Evolutionary conservation across 2,888 invertebrate species (phyloP).

Genomic region (Trilocha varians): DNA sequence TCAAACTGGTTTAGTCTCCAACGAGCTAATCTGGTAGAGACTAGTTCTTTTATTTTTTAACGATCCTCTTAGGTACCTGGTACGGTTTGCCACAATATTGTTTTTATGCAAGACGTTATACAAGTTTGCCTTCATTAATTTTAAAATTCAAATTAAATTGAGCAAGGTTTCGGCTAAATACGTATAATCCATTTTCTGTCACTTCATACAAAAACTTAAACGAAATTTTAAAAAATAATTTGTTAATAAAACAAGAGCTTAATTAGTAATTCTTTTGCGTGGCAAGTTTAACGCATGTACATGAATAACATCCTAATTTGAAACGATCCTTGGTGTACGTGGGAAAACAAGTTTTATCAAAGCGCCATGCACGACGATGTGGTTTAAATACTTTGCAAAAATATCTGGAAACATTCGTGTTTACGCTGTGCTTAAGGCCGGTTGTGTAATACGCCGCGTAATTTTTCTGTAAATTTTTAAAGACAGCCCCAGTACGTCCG

Average conservation of each 20-base stretch:
- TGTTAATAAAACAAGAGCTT: neutral
- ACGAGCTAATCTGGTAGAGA: neutral
- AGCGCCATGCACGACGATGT: neutral
- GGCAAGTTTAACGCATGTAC: neutral
- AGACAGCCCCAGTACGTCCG: neutral
- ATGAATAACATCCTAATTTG: constrained; percentile 1
- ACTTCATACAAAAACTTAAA: too few species aligned
- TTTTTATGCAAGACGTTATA: neutral
- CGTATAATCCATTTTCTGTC: neutral
- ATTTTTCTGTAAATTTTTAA: neutral
- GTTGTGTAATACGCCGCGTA: constrained; percentile 2
- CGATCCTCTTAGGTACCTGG: neutral
- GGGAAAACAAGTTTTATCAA: constrained; percentile 6
- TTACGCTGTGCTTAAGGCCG: constrained; percentile 5
- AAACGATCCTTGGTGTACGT: constrained; percentile 3
- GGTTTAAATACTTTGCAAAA: neutral
- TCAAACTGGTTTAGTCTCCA: neutral
- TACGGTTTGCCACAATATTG: neutral
- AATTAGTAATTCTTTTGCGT: neutral
- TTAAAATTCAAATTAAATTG: neutral
- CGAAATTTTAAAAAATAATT: too few species aligned
- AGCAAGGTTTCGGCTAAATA: too few species aligned
- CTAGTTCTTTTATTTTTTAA: neutral
- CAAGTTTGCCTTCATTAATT: neutral
- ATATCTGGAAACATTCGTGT: constrained; percentile 6